Evolutionary conservation across 2,888 invertebrate genomes (phyloP).

Genomic region (Conops quadrifasciatus): DNA sequence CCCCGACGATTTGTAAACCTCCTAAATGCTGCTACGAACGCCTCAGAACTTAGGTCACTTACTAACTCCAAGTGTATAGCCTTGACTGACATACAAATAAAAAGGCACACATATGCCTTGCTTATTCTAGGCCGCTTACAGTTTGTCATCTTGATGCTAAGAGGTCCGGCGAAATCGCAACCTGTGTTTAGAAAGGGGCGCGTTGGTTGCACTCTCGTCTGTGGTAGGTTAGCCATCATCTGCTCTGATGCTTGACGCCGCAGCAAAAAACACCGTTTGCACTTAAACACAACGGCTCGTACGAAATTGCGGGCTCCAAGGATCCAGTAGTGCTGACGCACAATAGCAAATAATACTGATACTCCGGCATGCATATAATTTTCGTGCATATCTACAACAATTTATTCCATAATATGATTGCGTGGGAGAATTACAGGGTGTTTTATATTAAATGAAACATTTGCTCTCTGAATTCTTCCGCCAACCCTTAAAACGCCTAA

Average conservation of each 20-base stretch:
- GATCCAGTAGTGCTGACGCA: conserved; percentile 37
- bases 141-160: conserved; percentile 14
- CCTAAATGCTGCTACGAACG: conserved; percentile 30
- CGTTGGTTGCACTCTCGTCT: conserved; percentile 30
- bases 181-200: conserved; percentile 32
- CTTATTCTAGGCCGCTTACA: background rate
- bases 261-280: conserved; percentile 29
- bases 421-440: conserved; percentile 40
- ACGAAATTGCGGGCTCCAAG: conserved; percentile 39
- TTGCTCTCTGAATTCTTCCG: conserved; percentile 30
- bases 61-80: conserved; percentile 35
- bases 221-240: conserved; percentile 34
- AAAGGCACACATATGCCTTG: conserved; percentile 23
- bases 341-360: conserved; percentile 39
- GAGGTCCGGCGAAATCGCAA: conserved; percentile 16
- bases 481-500: conserved; percentile 30
- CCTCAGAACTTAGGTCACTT: conserved; percentile 23
- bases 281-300: conserved; percentile 26
- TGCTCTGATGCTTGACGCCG: conserved; percentile 25
- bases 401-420: conserved; percentile 20
- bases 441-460: conserved; percentile 19
- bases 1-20: conserved; percentile 28
- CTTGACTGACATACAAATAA: conserved; percentile 29
- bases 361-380: conserved; percentile 34
- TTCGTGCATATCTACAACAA: conserved; percentile 30